These are phyloP conservation scores for Rhynchophorus ferrugineus DNA, from an alignment of 1,140 invertebrate genomes.

Conservation along the genomic window DNA sequence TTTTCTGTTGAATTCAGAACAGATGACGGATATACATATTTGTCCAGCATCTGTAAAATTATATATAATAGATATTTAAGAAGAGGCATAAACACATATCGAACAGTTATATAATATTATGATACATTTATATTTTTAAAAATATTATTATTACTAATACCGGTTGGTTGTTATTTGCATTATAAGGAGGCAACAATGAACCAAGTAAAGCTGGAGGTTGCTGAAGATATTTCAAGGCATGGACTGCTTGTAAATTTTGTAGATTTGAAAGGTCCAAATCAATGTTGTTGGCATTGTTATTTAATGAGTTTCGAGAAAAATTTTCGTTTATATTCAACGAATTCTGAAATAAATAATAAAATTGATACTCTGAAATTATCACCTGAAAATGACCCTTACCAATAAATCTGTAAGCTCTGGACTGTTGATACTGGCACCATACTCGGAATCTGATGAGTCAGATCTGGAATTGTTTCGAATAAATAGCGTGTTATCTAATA, in stretches of 20 bases:
- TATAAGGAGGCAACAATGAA: slow-evolving; percentile 33
- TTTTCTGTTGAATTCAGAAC: slow-evolving; percentile 27
- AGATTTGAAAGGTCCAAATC: slow-evolving; percentile 44
- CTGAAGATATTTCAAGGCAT: slow-evolving; percentile 43
- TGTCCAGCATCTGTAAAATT: slow-evolving; percentile 25
- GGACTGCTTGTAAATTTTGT: slow-evolving; percentile 43
- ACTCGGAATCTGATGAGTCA: slow-evolving; percentile 56
- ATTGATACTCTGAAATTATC: background rate
- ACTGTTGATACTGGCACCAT: slow-evolving; percentile 15
- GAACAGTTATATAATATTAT: slow-evolving; percentile 3
- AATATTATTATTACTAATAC: slow-evolving; percentile 28
- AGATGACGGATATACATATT: no score
- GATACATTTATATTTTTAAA: no score
- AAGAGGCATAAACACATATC: background rate
- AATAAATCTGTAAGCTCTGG: slow-evolving; percentile 10
- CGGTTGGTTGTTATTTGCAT: no score
- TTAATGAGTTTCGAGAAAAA: slow-evolving; percentile 27
- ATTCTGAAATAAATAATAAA: slow-evolving; percentile 25
- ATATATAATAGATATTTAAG: background rate
- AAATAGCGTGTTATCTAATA: slow-evolving; percentile 42
- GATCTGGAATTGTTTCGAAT: slow-evolving; percentile 47
- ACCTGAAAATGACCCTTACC: slow-evolving; percentile 1
- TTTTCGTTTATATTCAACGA: slow-evolving; percentile 34
- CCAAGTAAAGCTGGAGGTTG: slow-evolving; percentile 35
- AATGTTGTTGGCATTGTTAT: slow-evolving; percentile 9